A percentile compares a stretch with the other conserved stretches of the same genome.
phyloP scores from a whole-genome alignment of 2,797 vertebrate species.

The Amblyopsis hoosieri region DNA sequence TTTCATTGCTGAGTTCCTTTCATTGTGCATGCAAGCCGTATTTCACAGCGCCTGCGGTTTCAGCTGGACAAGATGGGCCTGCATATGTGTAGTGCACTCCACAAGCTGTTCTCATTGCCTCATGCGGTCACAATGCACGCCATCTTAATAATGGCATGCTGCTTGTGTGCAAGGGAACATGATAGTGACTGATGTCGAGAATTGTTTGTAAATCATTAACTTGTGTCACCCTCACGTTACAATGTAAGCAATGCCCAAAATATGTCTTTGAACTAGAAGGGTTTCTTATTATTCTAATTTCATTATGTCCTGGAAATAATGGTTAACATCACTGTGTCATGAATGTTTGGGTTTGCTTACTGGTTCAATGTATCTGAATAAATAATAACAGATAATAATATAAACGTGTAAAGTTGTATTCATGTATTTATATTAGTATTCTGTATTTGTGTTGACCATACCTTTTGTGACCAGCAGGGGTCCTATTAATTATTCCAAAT shows the following conservation, averaged over 20 bases:
- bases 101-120: constrained; percentile 78
- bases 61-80: constrained; percentile 49
- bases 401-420: not conserved
- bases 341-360: not conserved
- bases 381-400: too few species aligned
- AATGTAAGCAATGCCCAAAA: constrained; percentile 71
- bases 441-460: too few species aligned
- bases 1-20: constrained; percentile 14
- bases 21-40: constrained; percentile 53
- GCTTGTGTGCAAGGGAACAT: constrained; percentile 68
- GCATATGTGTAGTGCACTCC: constrained; percentile 64
- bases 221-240: constrained; percentile 75
- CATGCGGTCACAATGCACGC: constrained; percentile 82
- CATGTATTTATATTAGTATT: too few species aligned
- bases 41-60: constrained; percentile 62
- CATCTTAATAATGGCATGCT: constrained; percentile 78
- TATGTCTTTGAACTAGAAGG: constrained; percentile 66
- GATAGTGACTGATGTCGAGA: constrained; percentile 75
- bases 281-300: too few species aligned
- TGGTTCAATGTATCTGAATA: not conserved
- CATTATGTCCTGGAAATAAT: not conserved
- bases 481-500: constrained; percentile 22
- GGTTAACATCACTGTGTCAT: not conserved
- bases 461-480: not conserved
- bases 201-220: constrained; percentile 79